These are phyloP conservation scores for Perca flavescens DNA, from an alignment of 2,113 vertebrate genomes.

Conservation along the genomic window DNA sequence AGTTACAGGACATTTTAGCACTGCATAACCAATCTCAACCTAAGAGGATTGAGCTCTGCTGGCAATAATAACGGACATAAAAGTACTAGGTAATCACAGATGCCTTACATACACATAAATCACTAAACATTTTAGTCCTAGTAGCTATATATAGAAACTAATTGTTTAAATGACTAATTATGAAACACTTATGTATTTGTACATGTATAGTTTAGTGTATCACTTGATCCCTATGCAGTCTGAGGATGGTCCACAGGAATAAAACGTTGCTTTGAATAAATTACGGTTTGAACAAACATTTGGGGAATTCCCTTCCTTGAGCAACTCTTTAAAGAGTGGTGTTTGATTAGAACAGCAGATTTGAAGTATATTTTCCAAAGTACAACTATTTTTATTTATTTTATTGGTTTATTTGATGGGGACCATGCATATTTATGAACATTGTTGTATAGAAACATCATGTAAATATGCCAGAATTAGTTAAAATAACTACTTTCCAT, in stretches of 20 bases:
- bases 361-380: neutral
- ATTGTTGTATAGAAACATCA: too few species aligned
- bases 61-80: slow-evolving; percentile 20
- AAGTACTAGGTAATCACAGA: neutral
- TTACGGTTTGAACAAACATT: neutral
- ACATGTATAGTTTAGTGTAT: neutral
- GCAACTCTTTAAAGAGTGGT: neutral
- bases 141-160: neutral
- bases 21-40: slow-evolving; percentile 41
- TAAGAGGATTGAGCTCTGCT: slow-evolving; percentile 43
- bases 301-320: neutral
- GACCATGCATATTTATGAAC: too few species aligned
- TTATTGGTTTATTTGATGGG: too few species aligned
- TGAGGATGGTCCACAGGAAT: neutral
- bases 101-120: neutral
- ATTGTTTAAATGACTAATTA: neutral
- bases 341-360: neutral
- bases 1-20: slow-evolving; percentile 57
- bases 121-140: neutral
- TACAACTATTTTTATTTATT: neutral
- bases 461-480: too few species aligned
- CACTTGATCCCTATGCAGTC: neutral
- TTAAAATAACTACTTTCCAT: too few species aligned
- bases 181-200: neutral
- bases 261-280: neutral